Percentiles rank a stretch among this genome's conserved stretches.
Conservation (phyloP, 2,888 invertebrate species). For the Leucophenga montana region DNA sequence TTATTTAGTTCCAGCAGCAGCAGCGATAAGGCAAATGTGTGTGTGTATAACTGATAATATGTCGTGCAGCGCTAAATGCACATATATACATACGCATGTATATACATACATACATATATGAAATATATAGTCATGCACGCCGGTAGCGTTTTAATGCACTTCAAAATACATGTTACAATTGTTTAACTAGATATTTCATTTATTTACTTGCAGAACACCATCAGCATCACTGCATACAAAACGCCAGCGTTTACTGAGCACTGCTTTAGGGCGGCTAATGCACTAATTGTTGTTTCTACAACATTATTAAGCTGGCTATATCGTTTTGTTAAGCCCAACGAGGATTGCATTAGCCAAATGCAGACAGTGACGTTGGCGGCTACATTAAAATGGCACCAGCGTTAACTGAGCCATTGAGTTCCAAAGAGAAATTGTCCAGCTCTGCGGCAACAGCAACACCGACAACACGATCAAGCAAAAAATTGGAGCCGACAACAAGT, state of each 20-base stretch:
- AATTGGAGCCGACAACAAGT: constrained; percentile 43
- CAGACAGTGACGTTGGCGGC: constrained; percentile 54
- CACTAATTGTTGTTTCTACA: too few species aligned
- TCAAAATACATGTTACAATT: too few species aligned
- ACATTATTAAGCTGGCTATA: too few species aligned
- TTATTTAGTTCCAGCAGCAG: too few species aligned
- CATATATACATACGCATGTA: neutral
- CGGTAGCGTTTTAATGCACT: too few species aligned
- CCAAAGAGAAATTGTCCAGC: constrained; percentile 71
- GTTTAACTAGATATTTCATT: too few species aligned
- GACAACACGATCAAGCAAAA: constrained; percentile 47
- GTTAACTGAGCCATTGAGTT: constrained; percentile 83
- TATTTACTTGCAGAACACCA: too few species aligned
- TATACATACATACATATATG: neutral
- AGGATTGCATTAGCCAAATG: constrained; percentile 48
- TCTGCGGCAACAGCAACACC: constrained; percentile 72
- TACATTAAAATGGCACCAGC: constrained; percentile 88
- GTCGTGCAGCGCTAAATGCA: neutral
- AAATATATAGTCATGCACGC: too few species aligned
- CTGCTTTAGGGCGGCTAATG: too few species aligned
- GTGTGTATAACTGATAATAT: neutral
- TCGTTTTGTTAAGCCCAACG: too few species aligned
- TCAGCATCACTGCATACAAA: too few species aligned
- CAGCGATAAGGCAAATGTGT: neutral
- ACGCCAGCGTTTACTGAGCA: too few species aligned